These are phyloP conservation scores for Bungarus multicinctus DNA, from an alignment of 2,113 vertebrate species.

Conservation along the genomic window DNA sequence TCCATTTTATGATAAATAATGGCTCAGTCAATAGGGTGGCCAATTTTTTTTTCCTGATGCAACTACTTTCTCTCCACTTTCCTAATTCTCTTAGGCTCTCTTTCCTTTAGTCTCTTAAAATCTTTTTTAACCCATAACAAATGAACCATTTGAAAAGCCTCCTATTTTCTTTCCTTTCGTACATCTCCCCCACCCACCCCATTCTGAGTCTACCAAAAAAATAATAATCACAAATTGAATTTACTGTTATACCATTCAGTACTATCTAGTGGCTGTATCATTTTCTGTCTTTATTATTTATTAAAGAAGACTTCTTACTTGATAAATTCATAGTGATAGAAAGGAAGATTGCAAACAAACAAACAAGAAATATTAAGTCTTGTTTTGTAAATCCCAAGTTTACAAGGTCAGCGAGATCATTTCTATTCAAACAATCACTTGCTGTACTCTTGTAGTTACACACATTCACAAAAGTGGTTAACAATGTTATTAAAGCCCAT, in stretches of 20 bases:
- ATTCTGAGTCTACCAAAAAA: not conserved
- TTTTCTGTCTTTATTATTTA: not conserved
- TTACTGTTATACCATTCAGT: not conserved
- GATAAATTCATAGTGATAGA: not conserved
- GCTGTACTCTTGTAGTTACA: not conserved
- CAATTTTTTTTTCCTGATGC: not conserved
- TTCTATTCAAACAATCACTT: not conserved
- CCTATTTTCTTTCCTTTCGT: not conserved
- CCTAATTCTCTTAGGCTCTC: not conserved
- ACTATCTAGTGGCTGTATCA: not conserved
- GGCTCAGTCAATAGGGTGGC: not conserved
- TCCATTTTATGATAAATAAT: not conserved
- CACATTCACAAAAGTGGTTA: not conserved
- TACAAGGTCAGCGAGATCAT: not conserved
- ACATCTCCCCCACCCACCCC: not conserved
- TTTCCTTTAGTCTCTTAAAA: not conserved
- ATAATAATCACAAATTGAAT: not conserved
- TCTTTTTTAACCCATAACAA: not conserved
- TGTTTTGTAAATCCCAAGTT: not conserved
- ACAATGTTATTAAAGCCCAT: not conserved
- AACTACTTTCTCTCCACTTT: not conserved
- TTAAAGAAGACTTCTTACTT: not conserved
- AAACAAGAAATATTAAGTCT: not conserved
- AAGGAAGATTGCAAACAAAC: not conserved
- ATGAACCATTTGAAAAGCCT: not conserved